phyloP scores from a whole-genome alignment of 2,113 vertebrate genomes.

The Antechinus flavipes region DNA sequence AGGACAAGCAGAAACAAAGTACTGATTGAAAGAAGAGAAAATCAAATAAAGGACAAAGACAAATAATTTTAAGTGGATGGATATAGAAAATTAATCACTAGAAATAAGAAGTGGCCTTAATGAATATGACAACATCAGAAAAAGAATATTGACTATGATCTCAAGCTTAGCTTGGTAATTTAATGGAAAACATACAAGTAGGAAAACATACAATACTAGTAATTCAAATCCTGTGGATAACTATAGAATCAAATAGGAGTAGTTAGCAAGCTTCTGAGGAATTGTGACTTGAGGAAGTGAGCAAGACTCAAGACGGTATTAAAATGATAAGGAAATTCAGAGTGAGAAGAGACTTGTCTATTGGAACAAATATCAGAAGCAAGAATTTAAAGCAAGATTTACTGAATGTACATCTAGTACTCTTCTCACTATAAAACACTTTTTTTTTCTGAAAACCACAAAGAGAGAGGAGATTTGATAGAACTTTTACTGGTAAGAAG shows the following conservation, averaged over 20 bases:
- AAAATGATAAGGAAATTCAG: background rate
- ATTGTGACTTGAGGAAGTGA: background rate
- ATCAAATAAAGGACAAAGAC: background rate
- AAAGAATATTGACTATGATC: background rate
- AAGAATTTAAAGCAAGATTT: background rate
- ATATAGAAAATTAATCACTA: background rate
- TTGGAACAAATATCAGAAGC: background rate
- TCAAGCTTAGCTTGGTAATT: background rate
- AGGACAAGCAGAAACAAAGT: background rate
- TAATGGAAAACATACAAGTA: background rate
- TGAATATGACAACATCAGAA: background rate
- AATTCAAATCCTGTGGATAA: background rate
- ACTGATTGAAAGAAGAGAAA: background rate
- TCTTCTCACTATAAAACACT: background rate
- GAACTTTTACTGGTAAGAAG: background rate
- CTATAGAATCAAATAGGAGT: background rate
- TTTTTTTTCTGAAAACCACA: background rate
- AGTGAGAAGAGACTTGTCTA: background rate
- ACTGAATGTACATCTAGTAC: background rate
- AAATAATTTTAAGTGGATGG: background rate
- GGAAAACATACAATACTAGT: background rate
- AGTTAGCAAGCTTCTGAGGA: background rate
- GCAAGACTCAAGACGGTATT: background rate
- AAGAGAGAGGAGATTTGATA: background rate
- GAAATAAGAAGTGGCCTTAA: background rate